phyloP scores from a whole-genome alignment of 2,113 vertebrate genomes.

The Aspidoscelis tigris region DNA sequence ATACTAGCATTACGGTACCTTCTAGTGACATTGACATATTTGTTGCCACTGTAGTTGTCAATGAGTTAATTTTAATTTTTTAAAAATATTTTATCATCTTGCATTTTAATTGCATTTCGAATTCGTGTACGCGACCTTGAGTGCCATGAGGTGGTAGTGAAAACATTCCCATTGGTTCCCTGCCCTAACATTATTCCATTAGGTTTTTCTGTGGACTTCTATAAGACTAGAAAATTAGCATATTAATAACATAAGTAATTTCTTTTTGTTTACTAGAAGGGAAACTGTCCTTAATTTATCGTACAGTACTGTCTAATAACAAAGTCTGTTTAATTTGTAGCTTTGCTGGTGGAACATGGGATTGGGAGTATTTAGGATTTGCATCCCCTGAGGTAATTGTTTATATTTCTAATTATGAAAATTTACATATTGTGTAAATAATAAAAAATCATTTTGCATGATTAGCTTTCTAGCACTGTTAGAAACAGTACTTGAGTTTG shows the following conservation, averaged over 20 bases:
- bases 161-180: not conserved
- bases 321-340: conserved; percentile 78
- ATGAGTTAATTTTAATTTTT: too few relatives aligned
- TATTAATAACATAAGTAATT: conserved; percentile 16
- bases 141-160: too few relatives aligned
- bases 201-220: conserved; percentile 17
- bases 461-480: conserved; percentile 52
- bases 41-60: too few relatives aligned
- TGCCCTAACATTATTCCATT: not conserved
- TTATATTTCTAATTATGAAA: conserved; percentile 38
- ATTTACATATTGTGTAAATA: conserved; percentile 65
- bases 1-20: not conserved
- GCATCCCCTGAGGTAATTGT: conserved; percentile 93
- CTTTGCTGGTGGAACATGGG: conserved; percentile 98
- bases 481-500: conserved; percentile 50
- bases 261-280: not conserved
- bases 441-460: conserved; percentile 65
- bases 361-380: conserved; percentile 99
- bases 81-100: too few relatives aligned
- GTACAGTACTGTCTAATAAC: conserved; percentile 57
- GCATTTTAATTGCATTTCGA: too few relatives aligned
- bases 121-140: too few relatives aligned
- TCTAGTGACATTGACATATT: too few relatives aligned
- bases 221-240: conserved; percentile 21
- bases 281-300: conserved; percentile 32